These are phyloP conservation scores for Agrilus mali DNA, from an alignment of 2,888 invertebrate genomes.

Conservation along the genomic window DNA sequence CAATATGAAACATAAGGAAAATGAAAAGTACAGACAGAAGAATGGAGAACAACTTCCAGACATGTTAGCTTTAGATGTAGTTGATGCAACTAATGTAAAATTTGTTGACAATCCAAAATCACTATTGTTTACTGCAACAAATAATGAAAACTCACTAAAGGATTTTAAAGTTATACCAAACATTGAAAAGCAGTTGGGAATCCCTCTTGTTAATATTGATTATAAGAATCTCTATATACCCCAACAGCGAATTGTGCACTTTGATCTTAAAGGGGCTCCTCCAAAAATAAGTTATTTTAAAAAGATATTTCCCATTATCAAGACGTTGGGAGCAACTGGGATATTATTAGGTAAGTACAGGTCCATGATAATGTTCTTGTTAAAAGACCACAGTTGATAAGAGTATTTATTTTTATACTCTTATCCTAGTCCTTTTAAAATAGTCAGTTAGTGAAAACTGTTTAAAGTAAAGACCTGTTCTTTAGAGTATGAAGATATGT, in stretches of 20 bases:
- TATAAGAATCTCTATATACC: slow-evolving; percentile 35
- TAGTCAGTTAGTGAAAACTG: no score
- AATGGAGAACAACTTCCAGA: slow-evolving; percentile 12
- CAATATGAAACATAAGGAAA: slow-evolving; percentile 7
- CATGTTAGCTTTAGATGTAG: slow-evolving; percentile 16
- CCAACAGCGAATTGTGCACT: slow-evolving; percentile 49
- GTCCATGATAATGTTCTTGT: not conserved
- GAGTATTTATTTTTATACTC: no score
- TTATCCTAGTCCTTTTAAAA: no score
- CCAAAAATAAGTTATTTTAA: slow-evolving; percentile 49
- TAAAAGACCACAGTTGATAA: no score
- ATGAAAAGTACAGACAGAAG: slow-evolving; percentile 12
- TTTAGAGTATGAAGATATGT: slow-evolving; percentile 73
- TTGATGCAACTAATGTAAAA: slow-evolving; percentile 13
- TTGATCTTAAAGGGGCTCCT: slow-evolving; percentile 69
- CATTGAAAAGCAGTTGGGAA: slow-evolving; percentile 30
- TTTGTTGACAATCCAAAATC: slow-evolving; percentile 9
- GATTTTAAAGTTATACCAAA: slow-evolving; percentile 1
- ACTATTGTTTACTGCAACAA: not conserved
- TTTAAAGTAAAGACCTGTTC: not conserved
- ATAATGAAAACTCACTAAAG: slow-evolving; percentile 1
- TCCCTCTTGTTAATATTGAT: slow-evolving; percentile 33
- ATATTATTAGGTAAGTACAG: slow-evolving; percentile 32
- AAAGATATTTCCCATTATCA: slow-evolving; percentile 43
- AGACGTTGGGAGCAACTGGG: slow-evolving; percentile 57